Evolutionary conservation across 2,888 invertebrate species (phyloP), one percentile per base, ranked within the genome.

Genomic region (Dastarcus helophoroides): DNA sequence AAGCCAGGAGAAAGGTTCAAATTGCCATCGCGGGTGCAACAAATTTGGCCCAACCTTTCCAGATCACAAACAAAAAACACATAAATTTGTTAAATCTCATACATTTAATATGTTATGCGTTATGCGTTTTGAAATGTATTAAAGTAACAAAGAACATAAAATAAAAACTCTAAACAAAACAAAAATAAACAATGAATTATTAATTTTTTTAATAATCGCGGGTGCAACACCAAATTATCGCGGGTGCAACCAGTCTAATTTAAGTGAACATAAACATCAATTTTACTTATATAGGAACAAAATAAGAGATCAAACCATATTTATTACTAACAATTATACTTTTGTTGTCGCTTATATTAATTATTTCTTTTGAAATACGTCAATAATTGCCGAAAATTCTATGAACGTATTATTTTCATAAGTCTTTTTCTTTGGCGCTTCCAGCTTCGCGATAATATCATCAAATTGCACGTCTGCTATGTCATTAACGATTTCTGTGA

Each of bases 391-490:
- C 32, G 39, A 40, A 39, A 42, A 42, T 40, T 40, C 39, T 38
- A 37, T 26, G 14, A 43, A 42, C 28, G 35, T 37, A 36, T 36
- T 40, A 34, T 41, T 41, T 32, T 35, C 36, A 29, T 40, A 36
- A 37, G 15, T 39, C 11, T 37, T 41, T 33, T 36, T 39, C 34
- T 42, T 25, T 35, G 39, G 38, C 40, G 40, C 41, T 40, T 40
- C 38, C 37, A 43, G 39, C 30, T 33, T 44, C 31, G 37, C 40
- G 29, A 42, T 42, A 29, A 26, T 27, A 17, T 43, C 39, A 10
- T 40, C 43, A 39, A 39, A 42, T 41, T 33, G 41, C 32, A 41
- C 38, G 31, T 40, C 40, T 44, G 39, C 39, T 42, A 42, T 40
- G 36, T 42, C 41, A 32, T 40, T 40, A 26, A 35, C 22, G 13